A percentile compares a stretch with the other conserved stretches of the same genome.
phyloP scores from a whole-genome alignment of 64 coral and sea anemone genomes.

The Cladopsammia gracilis region DNA sequence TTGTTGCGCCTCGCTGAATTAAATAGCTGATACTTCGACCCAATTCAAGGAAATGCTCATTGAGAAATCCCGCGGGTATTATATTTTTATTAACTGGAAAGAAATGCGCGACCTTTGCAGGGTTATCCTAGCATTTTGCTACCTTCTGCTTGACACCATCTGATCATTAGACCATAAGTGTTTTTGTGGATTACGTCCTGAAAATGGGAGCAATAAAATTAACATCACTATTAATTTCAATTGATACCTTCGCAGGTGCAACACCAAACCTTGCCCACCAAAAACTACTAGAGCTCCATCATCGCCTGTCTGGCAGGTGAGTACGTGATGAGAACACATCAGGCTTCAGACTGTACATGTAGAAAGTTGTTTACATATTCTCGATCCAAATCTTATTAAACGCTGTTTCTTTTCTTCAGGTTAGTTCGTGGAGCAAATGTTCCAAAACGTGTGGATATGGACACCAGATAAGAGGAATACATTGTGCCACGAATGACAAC shows the following conservation, averaged over 20 bases:
- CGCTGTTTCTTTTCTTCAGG: not conserved
- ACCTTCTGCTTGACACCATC: too few species aligned
- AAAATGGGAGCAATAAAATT: too few species aligned
- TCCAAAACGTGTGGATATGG: slow-evolving; percentile 51
- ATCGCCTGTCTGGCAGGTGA: slow-evolving; percentile 44
- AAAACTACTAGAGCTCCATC: not conserved
- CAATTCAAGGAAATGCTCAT: too few species aligned
- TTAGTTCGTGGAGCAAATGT: slow-evolving; percentile 41
- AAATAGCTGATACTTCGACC: too few species aligned
- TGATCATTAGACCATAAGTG: too few species aligned
- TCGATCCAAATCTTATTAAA: not conserved
- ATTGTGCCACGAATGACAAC: slow-evolving; percentile 8
- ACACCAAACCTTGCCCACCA: slow-evolving; percentile 78
- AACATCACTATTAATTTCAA: not conserved
- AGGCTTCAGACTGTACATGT: not conserved
- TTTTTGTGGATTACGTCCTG: too few species aligned
- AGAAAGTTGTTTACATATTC: too few species aligned
- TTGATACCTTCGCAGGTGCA: slow-evolving; percentile 49
- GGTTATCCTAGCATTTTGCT: too few species aligned
- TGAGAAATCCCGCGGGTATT: too few species aligned
- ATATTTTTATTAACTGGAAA: too few species aligned
- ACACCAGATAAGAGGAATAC: slow-evolving; percentile 21
- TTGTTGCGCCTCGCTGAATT: too few species aligned
- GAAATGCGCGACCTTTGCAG: too few species aligned
- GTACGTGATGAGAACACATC: not conserved